These are phyloP conservation scores for Harlomillsia oculata DNA, from an alignment of 1,140 invertebrate genomes.

Conservation along the genomic window DNA sequence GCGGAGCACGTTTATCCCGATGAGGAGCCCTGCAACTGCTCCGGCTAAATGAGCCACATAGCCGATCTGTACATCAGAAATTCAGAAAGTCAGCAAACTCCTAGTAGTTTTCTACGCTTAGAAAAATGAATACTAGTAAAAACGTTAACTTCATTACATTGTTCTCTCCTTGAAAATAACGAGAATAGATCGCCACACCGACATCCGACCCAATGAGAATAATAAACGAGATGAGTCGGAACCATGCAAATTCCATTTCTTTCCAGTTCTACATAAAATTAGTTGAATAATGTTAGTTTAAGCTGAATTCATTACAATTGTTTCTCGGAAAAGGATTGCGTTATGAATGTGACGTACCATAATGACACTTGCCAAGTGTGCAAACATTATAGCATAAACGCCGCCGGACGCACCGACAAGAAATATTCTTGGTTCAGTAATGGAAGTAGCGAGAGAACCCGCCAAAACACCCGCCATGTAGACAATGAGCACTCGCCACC, in stretches of 20 bases:
- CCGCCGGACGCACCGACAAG: constrained; percentile 88
- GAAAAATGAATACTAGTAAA: no score
- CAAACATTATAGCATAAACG: constrained; percentile 91
- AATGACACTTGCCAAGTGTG: constrained; percentile 87
- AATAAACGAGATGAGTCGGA: constrained; percentile 67
- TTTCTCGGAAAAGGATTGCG: not conserved
- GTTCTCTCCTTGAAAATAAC: constrained; percentile 52
- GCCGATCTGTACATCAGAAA: constrained; percentile 61
- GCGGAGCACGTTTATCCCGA: constrained; percentile 77
- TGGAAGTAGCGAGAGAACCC: constrained; percentile 75
- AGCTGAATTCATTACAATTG: not conserved
- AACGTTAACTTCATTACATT: no score
- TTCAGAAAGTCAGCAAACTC: constrained; percentile 5
- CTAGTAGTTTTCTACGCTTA: not conserved
- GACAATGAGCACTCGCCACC: constrained; percentile 75
- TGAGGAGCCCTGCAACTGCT: constrained; percentile 74
- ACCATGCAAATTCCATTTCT: constrained; percentile 79
- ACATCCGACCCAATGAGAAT: constrained; percentile 63
- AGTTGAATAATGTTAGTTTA: not conserved
- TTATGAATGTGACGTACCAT: constrained; percentile 55
- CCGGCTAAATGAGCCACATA: constrained; percentile 84
- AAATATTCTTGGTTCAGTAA: constrained; percentile 73
- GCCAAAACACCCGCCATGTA: constrained; percentile 59
- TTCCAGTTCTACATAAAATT: constrained; percentile 66
- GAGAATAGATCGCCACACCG: constrained; percentile 69